Evolutionary conservation across 2,113 vertebrate species (phyloP).

Genomic region (Pseudolaguvia tuberculata): DNA sequence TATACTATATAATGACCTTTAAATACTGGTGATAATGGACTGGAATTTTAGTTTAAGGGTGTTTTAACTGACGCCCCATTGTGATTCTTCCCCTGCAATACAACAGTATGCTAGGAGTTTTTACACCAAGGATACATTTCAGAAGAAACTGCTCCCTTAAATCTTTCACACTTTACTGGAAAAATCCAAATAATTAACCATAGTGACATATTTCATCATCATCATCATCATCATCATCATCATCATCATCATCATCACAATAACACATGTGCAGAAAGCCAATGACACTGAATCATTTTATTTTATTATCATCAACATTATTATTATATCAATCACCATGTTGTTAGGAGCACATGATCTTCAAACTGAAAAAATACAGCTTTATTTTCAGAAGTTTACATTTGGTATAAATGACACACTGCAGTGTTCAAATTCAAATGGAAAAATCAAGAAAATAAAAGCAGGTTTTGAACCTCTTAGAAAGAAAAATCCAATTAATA

Average conservation of each 20-base stretch:
- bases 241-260: too few species aligned
- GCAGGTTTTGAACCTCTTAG: background rate
- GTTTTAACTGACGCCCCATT: too few species aligned
- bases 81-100: too few species aligned
- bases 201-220: background rate
- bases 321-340: constrained; percentile 61
- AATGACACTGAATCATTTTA: constrained; percentile 15
- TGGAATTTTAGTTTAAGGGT: too few species aligned
- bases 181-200: background rate
- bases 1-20: too few species aligned
- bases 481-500: background rate
- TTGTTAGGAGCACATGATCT: constrained; percentile 45
- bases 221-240: too few species aligned
- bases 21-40: too few species aligned
- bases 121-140: background rate
- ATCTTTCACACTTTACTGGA: background rate
- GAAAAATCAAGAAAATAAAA: constrained; percentile 32
- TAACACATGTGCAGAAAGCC: constrained; percentile 3
- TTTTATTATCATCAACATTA: constrained; percentile 25
- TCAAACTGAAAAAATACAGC: constrained; percentile 62
- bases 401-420: constrained; percentile 55
- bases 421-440: constrained; percentile 35
- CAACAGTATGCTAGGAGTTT: background rate
- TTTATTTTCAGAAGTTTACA: constrained; percentile 48
- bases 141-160: background rate